Base-by-base conservation (phyloP, 35 echinoderm and acorn worm species). In the Diadema setosum region DNA sequence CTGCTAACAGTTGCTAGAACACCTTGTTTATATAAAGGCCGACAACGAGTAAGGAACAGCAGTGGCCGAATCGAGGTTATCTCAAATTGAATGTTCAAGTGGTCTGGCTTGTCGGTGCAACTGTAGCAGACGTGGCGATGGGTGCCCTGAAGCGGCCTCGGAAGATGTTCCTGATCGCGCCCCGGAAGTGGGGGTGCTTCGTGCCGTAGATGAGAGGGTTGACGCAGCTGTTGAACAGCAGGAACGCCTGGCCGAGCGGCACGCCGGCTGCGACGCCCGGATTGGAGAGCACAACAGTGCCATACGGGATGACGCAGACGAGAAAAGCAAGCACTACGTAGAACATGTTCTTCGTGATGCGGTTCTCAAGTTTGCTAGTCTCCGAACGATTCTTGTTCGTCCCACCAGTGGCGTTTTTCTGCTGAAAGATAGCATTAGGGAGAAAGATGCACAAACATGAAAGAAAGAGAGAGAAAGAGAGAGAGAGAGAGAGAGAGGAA, bases 121-220 rank as follows among this genome's bases (percentile, higher is more conserved):
- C 73, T 14, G 73, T 20, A 44, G 39, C 44, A 3, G 73, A 78
- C 21, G 73, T 78, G 14, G 25, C 73, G 15, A 78, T n/a, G 39
- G 73, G 73, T 9, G 27, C 33, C n/a, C 34, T 24, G 37, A 78
- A 5, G 16, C 73, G 73, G 9, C 35, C 73, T 6, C 11, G 16
- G 73, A 78, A 78, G 35, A 78, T 78, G 44, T 44, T 78, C 37
- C 40, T 44, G 14, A 78, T 39, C 5, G 73, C 73, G 2, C n/a
- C 73, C 73, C 73, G 29, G 73, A 78, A 78, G 25, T 78, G 73
- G 9, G 73, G 73, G n/a, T 78, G 73, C 73, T 78, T 78, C 12
- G 73, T 78, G 35, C 73, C 73, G 40, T 78, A 78, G 40, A 78
- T 78, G 29, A 78, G 24, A 3, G 73, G 73, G 40, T 78, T 78